Evolutionary conservation across 2,888 invertebrate species (phyloP), one percentile per base, ranked within the genome.

Genomic region (Melieria picta): DNA sequence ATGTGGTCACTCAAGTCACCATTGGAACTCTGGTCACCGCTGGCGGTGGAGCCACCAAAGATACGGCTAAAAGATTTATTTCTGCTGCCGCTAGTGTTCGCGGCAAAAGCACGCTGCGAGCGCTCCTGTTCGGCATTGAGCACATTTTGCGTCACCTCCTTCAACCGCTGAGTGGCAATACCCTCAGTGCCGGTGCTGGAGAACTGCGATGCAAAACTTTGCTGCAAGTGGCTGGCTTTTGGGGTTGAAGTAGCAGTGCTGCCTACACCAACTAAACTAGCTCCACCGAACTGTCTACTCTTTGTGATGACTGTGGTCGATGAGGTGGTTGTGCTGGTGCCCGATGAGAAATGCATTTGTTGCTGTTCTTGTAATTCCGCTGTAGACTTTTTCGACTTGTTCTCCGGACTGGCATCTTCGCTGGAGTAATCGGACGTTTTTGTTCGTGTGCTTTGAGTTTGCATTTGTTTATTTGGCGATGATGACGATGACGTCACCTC

Each of bases 391-490:
- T 76, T 79, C 3, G 73, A 70, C 65, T 73, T 73, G 66, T 76
- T 76, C 61, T 82, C 82, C 42, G 86, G 83, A 58, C 82, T 83
- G 43, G 76, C 75, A 73, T 90, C 90, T 76, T 90, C 90, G 4
- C 90, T 90, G 4, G 81, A 90, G 80, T 91, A 91, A 81, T 91
- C 90, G 13, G 91, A 91, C 69, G 89, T 87, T 76, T 78, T 80
- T 13, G 77, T 74, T 77, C 77, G 77, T 30, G 30, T 30, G 30
- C 30, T 30, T 30, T 30, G 30, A 30, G 30, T 30, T 55, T 47
- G 75, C n/a, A 13, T 50, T 68, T 64, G 50, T 69, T 74, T 79
- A 68, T 65, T 71, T 47, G 66, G 52, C 42, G 76, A 70, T 47
- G 71, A 65, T 70, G 76, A 69, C 50, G 73, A 75, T 56, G 76